Base-by-base conservation (phyloP, 30 jellyfish, hydroid and myxozoan species). In the Rhopilema esculentum region DNA sequence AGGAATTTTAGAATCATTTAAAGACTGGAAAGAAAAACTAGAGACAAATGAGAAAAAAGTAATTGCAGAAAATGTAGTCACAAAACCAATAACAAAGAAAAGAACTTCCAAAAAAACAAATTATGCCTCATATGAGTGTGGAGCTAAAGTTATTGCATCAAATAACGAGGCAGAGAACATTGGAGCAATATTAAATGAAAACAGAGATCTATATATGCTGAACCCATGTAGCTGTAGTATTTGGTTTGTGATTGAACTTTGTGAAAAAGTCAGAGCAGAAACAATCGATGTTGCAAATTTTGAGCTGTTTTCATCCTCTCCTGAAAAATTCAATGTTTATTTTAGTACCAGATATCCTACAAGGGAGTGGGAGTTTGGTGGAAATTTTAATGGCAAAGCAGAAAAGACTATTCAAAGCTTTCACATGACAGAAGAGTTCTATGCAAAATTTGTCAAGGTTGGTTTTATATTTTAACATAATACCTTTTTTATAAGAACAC, bases 261-360 rank as follows among this genome's bases (percentile, higher is more conserved):
- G 99, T 78, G 98, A 96, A 66, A 94, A 97, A 57, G 91, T 96
- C 23, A 92, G 87, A 28, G 92, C 89, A 2, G 98, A 96, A 49
- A 87, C 98, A 0, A 86, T 96, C 15, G 99, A 96, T 18, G 82
- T 91, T 16, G 99, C 98, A 49, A 96, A 91, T 64, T 96, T 79
- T 88, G 99, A 96, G 72, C 83, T 96, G 89, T 96, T 96, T 96
- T 90, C 99, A 20, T 96, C 99, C 27, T 82, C 97, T 28, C 97
- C 98, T 16, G 96, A 96, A 78, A 64, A 69, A 49, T 89, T 96
- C 50, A 86, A 67, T 74, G 95, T 91, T 18, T 88, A 75, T 66
- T 90, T 96, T 49, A 88, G 99, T 75, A 80, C 90, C 65, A 96
- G 98, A 22, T 82, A 51, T 71, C 97, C 99, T 17, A 66, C 99